Evolutionary conservation across 2,797 vertebrate genomes (phyloP), one percentile per base, ranked within the genome.

Genomic region (Hippocampus kuda): DNA sequence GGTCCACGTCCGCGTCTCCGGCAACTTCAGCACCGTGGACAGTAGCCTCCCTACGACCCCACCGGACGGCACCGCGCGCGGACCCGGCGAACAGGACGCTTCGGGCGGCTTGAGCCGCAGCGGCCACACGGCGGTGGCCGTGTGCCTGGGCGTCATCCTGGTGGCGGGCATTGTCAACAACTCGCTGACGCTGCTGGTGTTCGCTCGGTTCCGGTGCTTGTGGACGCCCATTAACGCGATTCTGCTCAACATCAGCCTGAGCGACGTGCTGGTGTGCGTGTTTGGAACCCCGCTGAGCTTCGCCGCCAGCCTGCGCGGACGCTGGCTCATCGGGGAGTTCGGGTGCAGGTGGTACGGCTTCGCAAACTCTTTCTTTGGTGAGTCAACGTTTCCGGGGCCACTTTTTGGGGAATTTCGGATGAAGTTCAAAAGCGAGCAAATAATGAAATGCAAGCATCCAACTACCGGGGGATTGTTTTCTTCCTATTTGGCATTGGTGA

Each of bases 321-420:
- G 80, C 48, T 93, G 93, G 93, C 91, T 94, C 63, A 91, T 93
- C 41, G 92, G 92, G 11, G 63, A 83, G 1, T 54, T 41, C 1
- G 92, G 91, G 9, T 94, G 93, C 76, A 85, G 93, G 74, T 93
- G 92, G 92, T 93, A 93, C 80, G 92, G 91, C 54, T 93, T 94
- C 75, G 87, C 84, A 75, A 94, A 92, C 81, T 84, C 91, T 7
- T 87, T 92, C 22, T 92, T 93, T 30, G 92, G 93, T 94, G 80
- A 91, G 92, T 90, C 74, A 60, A 60, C 57, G 34, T 60, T 60
- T 34, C 1, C 56, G 12, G 22, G 51, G 51, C 22, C 2, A 46
- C 44, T 46, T 3, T 53, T 53, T 9, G 9, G 22, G 51, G 20
- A n/a, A 53, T 53, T 38, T n/a, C 20, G 51, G 20, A 53, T 53